Conservation (phyloP, 53 echinoderm and acorn worm species). For the Crossaster papposus region DNA sequence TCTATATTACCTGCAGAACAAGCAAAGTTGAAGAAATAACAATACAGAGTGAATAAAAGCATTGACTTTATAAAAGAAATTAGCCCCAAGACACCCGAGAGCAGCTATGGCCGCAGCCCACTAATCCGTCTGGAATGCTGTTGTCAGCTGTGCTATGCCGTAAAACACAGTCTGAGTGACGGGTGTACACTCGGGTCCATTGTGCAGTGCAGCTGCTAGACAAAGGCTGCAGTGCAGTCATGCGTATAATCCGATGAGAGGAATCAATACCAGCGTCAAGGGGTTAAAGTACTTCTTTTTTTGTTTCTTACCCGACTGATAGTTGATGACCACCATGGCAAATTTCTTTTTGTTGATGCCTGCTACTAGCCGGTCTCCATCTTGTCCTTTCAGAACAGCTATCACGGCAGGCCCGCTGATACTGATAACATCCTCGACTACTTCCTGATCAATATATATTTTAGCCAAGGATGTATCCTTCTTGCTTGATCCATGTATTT, state of each 20-base stretch:
- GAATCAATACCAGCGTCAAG: too few species aligned
- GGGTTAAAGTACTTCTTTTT: background rate
- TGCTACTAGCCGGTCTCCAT: background rate
- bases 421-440: constrained; percentile 14
- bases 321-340: background rate
- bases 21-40: background rate
- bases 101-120: too few species aligned
- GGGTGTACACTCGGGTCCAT: too few species aligned
- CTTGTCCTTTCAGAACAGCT: constrained; percentile 10
- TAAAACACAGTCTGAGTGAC: too few species aligned
- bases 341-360: constrained; percentile 43
- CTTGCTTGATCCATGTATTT: constrained; percentile 4
- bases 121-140: too few species aligned
- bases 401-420: constrained; percentile 21
- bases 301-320: background rate
- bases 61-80: background rate
- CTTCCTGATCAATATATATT: constrained; percentile 22
- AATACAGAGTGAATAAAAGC: background rate
- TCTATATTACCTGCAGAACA: constrained; percentile 28
- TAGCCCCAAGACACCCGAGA: too few species aligned
- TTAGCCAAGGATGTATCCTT: constrained; percentile 23
- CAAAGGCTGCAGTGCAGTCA: too few species aligned
- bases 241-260: too few species aligned
- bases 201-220: too few species aligned
- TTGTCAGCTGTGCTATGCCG: too few species aligned